Base-by-base conservation (phyloP, 2,113 vertebrate genomes). In the Stictonetta naevosa region DNA sequence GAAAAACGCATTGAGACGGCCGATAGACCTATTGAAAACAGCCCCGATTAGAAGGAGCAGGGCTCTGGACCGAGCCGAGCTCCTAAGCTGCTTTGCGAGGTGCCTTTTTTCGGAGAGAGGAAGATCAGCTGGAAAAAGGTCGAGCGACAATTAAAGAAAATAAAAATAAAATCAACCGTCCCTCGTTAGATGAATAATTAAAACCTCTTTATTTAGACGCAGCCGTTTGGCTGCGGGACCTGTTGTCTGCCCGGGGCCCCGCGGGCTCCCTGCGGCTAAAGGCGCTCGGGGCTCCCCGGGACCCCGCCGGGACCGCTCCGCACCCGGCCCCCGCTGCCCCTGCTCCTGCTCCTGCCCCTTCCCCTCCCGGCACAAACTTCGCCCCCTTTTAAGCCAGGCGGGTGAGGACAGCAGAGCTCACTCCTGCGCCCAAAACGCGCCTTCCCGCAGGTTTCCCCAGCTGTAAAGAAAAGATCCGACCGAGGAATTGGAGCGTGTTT, bases 401-500 rank as follows among this genome's bases (percentile, higher is more conserved):
- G 75, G 73, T 77, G 88, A 88, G 21, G 55, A 13, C 44, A 10
- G 5, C 16, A 52, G 36, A 79, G 21, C 56, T 63, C n/a, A 28
- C 38, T 25, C 42, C 40, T 42, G 56, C 2, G 0, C 10, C 2
- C 46, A 62, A 80, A 86, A 60, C n/a, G 29, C 6, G 2, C 71
- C 36, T 53, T 78, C 82, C 46, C 40, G 22, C 36, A 17, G 16
- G 3, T 79, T n/a, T 58, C 60, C 71, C 50, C 8, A 38, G 75
- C 64, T 59, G 63, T 48, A 89, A 92, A 92, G 11, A 6, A 96
- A 71, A 62, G 83, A 91, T 31, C 67, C 63, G 50, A 82, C 40
- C 21, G 87, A 95, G 91, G 92, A 97, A 97, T 96, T 96, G 50
- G 81, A 97, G 93, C 40, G 46, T 71, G 86, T 19, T 48, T 48